phyloP scores from a whole-genome alignment of 2,113 vertebrate genomes.

The Passer domesticus region DNA sequence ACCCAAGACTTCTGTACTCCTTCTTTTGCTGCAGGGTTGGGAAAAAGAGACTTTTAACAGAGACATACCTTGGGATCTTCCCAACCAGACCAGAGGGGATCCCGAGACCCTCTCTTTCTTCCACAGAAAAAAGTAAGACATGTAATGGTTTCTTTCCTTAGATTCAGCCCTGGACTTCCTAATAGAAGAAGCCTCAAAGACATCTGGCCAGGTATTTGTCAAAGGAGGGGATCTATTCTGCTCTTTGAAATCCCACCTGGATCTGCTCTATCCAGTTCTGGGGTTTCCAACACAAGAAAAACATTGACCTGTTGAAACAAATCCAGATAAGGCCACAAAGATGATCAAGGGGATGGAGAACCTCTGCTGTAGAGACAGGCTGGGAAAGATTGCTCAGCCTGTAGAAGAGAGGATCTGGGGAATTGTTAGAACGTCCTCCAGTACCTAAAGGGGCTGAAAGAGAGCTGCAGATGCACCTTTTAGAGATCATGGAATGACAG shows the following conservation, averaged over 20 bases:
- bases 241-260: too few species aligned
- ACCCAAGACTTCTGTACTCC: too few species aligned
- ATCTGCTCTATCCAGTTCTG: neutral
- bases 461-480: neutral
- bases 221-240: neutral
- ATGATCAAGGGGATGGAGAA: neutral
- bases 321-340: neutral
- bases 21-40: too few species aligned
- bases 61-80: too few species aligned
- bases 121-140: neutral
- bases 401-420: neutral
- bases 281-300: neutral
- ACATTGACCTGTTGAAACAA: neutral
- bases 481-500: neutral
- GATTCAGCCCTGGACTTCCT: neutral
- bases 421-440: neutral
- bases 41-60: too few species aligned
- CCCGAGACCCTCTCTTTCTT: neutral
- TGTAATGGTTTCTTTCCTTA: neutral
- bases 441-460: too few species aligned
- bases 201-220: neutral
- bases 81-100: too few species aligned
- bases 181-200: neutral
- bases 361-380: neutral
- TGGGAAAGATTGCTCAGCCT: neutral